Conservation (phyloP, 2,113 vertebrate species). For the Tragulus kanchil region DNA sequence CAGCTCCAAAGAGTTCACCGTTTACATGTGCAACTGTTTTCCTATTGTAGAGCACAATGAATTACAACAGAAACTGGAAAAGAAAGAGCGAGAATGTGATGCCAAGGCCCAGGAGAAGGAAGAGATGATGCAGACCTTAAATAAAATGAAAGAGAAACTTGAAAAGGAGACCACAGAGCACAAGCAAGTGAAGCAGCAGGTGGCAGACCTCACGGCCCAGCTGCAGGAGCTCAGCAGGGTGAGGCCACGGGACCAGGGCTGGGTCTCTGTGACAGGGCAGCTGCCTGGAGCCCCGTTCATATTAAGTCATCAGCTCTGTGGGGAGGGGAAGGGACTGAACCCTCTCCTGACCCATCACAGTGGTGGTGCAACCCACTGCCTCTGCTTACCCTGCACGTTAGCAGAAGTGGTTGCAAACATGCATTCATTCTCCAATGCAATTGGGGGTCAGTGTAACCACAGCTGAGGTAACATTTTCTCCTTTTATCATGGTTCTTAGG, state of each 20-base stretch:
- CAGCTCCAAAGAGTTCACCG: not conserved
- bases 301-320: not conserved
- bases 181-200: conserved; percentile 97
- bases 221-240: conserved; percentile 96
- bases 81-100: conserved; percentile 98
- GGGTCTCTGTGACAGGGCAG: accelerated
- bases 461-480: not conserved
- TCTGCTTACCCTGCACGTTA: accelerated
- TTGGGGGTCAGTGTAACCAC: not conserved
- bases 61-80: conserved; percentile 97
- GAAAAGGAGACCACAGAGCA: conserved; percentile 96
- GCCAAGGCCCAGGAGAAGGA: conserved; percentile 99
- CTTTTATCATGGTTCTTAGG: not conserved
- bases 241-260: conserved; percentile 45
- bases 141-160: conserved; percentile 99
- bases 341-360: accelerated
- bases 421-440: too few species aligned
- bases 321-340: not conserved
- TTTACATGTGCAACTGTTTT: conserved; percentile 49
- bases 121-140: conserved; percentile 99
- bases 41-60: conserved; percentile 94
- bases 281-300: not conserved
- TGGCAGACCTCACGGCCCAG: conserved; percentile 92
- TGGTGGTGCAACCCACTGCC: not conserved
- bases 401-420: not conserved